phyloP scores from a whole-genome alignment of 1,140 invertebrate genomes.

The Drosophila miranda region DNA sequence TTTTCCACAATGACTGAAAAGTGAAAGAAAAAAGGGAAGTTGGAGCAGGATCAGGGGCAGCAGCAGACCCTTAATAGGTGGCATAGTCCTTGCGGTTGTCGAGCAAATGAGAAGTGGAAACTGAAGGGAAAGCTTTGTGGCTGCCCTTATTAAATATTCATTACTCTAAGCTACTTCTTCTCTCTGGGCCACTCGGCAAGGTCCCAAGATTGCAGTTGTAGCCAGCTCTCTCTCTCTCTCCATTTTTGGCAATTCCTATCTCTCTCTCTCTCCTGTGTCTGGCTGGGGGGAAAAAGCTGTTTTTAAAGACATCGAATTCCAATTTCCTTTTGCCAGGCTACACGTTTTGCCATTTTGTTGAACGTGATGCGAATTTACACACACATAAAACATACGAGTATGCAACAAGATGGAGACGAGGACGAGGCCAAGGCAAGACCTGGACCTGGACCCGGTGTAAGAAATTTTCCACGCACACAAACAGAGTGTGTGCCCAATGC shows the following conservation, averaged over 20 bases:
- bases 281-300: slow-evolving; percentile 52
- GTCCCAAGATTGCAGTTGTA: slow-evolving; percentile 36
- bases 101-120: slow-evolving; percentile 61
- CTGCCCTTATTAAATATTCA: slow-evolving; percentile 72
- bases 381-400: slow-evolving; percentile 44
- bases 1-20: slow-evolving; percentile 61
- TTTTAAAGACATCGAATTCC: slow-evolving; percentile 78
- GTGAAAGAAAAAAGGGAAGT: slow-evolving; percentile 20
- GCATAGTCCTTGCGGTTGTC: slow-evolving; percentile 45
- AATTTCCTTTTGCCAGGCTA: slow-evolving; percentile 65
- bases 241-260: slow-evolving; percentile 17
- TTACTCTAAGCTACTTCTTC: slow-evolving; percentile 71
- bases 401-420: slow-evolving; percentile 32
- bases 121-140: slow-evolving; percentile 31
- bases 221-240: slow-evolving; percentile 6
- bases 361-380: slow-evolving; percentile 71
- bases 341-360: slow-evolving; percentile 67
- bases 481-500: slow-evolving; percentile 44
- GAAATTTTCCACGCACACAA: slow-evolving; percentile 23
- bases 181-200: background rate
- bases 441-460: background rate
- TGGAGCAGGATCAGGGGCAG: background rate
- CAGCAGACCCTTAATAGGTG: slow-evolving; percentile 1
- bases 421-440: slow-evolving; percentile 20
- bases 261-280: slow-evolving; percentile 6